These are phyloP conservation scores for Arvicanthis niloticus DNA, from an alignment of 2,113 vertebrate genomes.

Conservation along the genomic window DNA sequence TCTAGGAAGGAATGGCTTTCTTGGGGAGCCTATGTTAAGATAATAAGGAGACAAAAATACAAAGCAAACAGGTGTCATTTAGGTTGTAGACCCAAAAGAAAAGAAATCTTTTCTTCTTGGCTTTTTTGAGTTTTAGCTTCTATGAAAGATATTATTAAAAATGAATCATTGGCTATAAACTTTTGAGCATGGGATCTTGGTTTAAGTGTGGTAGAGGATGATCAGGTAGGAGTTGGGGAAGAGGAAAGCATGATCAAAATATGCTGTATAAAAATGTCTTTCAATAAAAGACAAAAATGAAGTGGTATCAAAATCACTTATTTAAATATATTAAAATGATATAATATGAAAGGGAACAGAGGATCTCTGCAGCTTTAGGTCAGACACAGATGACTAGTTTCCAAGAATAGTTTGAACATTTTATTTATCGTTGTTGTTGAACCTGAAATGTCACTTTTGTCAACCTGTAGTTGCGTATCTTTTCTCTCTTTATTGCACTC, in stretches of 20 bases:
- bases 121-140: not conserved
- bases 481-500: slow-evolving; percentile 33
- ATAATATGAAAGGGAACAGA: not conserved
- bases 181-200: not conserved
- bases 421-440: not conserved
- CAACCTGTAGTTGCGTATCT: not conserved
- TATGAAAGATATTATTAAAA: not conserved
- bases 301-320: not conserved
- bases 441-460: slow-evolving; percentile 8
- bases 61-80: not conserved
- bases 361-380: not conserved
- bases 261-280: not conserved
- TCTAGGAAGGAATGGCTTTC: not conserved
- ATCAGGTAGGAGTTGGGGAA: not conserved
- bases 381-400: not conserved
- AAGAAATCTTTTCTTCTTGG: not conserved
- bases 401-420: slow-evolving; percentile 20
- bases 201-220: not conserved
- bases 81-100: not conserved
- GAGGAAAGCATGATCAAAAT: not conserved
- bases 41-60: not conserved
- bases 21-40: not conserved
- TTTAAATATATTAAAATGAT: not conserved
- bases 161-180: not conserved
- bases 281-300: not conserved